Percentiles rank a stretch among this genome's conserved stretches.
Conservation (phyloP, 2,888 invertebrate genomes). For the Acanthococcus lagerstroemiae region DNA sequence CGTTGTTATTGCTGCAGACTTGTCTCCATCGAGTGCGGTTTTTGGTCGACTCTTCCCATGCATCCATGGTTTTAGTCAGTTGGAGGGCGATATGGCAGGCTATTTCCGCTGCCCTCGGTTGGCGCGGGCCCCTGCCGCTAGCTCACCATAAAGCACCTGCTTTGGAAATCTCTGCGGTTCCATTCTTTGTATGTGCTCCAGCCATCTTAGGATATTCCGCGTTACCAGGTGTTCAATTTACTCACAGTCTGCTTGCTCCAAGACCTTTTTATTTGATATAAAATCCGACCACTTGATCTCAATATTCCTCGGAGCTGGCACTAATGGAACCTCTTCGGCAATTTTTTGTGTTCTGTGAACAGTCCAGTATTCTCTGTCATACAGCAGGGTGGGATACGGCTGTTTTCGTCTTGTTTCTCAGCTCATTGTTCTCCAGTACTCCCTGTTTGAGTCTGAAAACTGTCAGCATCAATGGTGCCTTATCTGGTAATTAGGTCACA, state of each 20-base stretch:
- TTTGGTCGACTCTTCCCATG: no score
- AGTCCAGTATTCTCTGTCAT: neutral
- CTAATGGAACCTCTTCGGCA: no score
- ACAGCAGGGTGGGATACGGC: neutral
- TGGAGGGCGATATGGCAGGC: neutral
- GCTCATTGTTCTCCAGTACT: neutral
- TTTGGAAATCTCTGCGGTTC: no score
- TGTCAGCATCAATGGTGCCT: neutral
- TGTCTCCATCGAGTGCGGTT: neutral
- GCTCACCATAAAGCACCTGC: neutral
- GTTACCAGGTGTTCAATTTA: no score
- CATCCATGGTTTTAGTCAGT: neutral
- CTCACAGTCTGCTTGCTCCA: no score
- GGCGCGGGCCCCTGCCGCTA: neutral
- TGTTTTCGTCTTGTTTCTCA: neutral
- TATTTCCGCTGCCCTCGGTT: neutral
- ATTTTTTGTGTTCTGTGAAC: neutral
- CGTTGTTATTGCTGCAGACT: neutral
- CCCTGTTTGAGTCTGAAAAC: neutral
- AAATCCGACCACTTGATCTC: no score
- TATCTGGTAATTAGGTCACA: neutral
- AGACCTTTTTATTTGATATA: no score
- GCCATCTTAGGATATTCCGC: no score
- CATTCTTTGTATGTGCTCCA: no score
- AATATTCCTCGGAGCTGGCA: no score